Evolutionary conservation across 2,113 vertebrate species (phyloP), one percentile per base, ranked within the genome.

Genomic region (Toxostoma redivivum): DNA sequence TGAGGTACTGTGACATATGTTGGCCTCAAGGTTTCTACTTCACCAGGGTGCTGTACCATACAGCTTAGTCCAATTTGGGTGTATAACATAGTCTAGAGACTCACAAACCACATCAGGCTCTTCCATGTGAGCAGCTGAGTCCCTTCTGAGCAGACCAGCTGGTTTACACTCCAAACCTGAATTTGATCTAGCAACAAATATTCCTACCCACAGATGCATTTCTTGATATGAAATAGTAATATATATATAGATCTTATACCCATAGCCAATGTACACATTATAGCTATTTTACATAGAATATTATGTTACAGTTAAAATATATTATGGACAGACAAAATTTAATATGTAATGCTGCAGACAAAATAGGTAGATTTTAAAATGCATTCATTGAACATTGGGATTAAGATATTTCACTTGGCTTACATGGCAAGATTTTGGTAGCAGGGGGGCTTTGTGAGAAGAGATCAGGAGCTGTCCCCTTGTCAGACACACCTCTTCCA

Each of bases 351-450:
- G 14, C 7, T 70, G 23, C 14, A 71, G 28, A 40, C 1, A 80
- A 88, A 80, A 44, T 5, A 11, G 1, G 11, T 9, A 72, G 37
- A 44, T 57, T 44, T 76, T 22, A 28, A 57, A 54, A 53, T 19
- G 2, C 14, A 58, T n/a, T 24, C 0, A 3, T 18, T 37, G 6
- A 85, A 35, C 4, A 16, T 9, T 58, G 5, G 54, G 28, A 22
- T 58, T 45, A 67, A 67, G 44, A 30, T 58, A 64, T n/a, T 83
- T 66, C 17, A 48, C 22, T 51, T 5, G 27, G 5, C 28, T 57
- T 62, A 12, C 3, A 4, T 20, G 38, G 3, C 38, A 78, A 73
- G 21, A 11, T 35, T 90, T 48, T 60, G 38, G 22, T 38, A 57
- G 23, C 12, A 51, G 15, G 9, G 2, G 11, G 5, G 8, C 3